Evolutionary conservation across 2,888 invertebrate species (phyloP), one percentile per base, ranked within the genome.

Genomic region (Eremobia ochroleuca): DNA sequence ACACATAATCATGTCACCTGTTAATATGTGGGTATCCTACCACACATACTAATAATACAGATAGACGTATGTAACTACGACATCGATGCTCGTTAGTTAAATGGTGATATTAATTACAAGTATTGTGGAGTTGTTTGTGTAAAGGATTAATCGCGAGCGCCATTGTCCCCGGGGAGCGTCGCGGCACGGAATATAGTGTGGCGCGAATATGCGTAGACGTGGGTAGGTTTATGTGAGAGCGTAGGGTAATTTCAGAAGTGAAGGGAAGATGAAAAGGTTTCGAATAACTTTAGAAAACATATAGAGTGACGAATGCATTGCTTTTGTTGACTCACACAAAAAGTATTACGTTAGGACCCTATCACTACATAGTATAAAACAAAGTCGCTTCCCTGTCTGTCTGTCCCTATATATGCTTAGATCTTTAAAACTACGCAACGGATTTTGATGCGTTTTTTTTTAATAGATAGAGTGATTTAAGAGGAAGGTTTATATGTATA

Each of bases 31-130:
- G 13, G n/a, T 40, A 15, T 59, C 21, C 40, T 43, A 2, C 2
- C 49, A 75, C 28, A 34, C 8, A n/a, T 37, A 58, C 21, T 3
- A 18, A 67, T 18, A 46, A 31, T 15, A 31, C 15, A 46, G 28
- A 52, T 9, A 59, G 28, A 49, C 75, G n/a, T 71, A 40, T 55
- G 49, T 65, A 37, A 76, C 40, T 13, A 77, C 25, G 15, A 65
- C 73, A 79, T 77, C 73, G 79, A 77, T 31, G 76, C 78, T 87
- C 82, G 87, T 89, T 90, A 89, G 87, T 87, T 86, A 88, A 90
- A 90, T 87, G 85, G 78, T 34, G 83, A 83, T 87, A 89, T 89
- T 90, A 90, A 89, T 90, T 86, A 87, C 86, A 82, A 83, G 85
- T 81, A 82, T 85, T 84, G 86, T 83, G 68, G 73, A 28, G 66